Base-by-base conservation (phyloP, 2,888 invertebrate species). In the Tolmerus cingulatus region DNA sequence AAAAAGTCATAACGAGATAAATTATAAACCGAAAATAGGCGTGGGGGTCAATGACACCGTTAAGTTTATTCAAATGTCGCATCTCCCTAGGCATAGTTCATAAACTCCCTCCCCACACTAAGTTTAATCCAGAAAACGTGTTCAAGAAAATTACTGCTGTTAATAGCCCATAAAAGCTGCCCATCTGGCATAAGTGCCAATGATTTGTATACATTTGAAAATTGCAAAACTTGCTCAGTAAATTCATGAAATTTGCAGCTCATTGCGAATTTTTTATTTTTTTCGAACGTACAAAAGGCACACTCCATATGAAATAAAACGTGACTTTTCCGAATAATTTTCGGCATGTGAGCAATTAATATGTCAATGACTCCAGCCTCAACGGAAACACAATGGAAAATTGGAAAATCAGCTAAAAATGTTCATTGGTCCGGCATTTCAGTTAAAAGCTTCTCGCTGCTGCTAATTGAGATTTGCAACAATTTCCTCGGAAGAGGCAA, bases 281-380 rank as follows among this genome's bases (percentile, higher is more conserved):
- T 66, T 57, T 19, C 82, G 37, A 66, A 37, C 9, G 19, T 40
- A 23, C 82, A 84, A 84, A 66, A 27, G 57, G 37, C n/a, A 7
- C 66, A 84, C 34, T 27, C 9, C 66, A 66, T 27, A 84, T 84
- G 66, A 34, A 57, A 37, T 57, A 34, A 84, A 84, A 84, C 82
- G 82, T 84, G 82, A 84, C 82, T 84, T 66, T 84, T 84, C 19
- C 66, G 40, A 66, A 34, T 66, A 40, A 46, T 84, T 84, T 84
- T 84, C 82, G 82, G 82, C 82, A 66, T 84, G 37, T 23, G 51
- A 40, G 30, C 79, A 79, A 79, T 79, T 34, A 79, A 19, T 40
- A 30, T 37, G 82, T 84, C 82, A 84, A 46, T 84, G 82, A 84
- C 82, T 66, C 19, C 7, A 66, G 12, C 27, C 23, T 66, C 23